phyloP scores from a whole-genome alignment of 1,140 invertebrate species.

The Atta cephalotes region DNA sequence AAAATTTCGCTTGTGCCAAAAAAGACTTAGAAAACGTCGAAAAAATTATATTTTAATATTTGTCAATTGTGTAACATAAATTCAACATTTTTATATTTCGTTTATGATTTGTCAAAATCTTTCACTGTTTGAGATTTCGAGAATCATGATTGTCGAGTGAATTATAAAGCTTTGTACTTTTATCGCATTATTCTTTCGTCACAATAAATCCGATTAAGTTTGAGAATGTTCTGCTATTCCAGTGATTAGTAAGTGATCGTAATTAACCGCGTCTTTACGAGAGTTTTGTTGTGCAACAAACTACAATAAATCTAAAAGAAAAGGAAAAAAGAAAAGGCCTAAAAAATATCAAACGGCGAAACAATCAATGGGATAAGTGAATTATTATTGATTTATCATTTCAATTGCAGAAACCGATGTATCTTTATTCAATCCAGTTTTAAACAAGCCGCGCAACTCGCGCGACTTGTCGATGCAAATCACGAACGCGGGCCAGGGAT shows the following conservation, averaged over 20 bases:
- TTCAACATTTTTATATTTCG: not conserved
- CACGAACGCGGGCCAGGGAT: not conserved
- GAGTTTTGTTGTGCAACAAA: not conserved
- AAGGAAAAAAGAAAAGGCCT: not conserved
- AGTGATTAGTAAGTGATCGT: not conserved
- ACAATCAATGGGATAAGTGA: not conserved
- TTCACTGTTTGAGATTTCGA: not conserved
- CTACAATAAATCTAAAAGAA: not conserved
- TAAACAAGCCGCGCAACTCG: slow-evolving; percentile 34
- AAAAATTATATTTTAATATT: not conserved
- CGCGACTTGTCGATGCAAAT: slow-evolving; percentile 56
- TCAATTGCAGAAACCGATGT: slow-evolving; percentile 37
- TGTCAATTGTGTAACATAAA: not conserved
- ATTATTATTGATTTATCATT: slow-evolving; percentile 42
- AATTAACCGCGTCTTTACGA: not conserved
- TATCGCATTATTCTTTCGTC: not conserved
- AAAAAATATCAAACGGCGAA: not conserved
- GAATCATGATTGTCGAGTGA: not conserved
- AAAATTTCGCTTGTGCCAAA: no score
- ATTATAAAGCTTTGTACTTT: not conserved
- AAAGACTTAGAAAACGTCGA: no score
- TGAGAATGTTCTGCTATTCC: not conserved
- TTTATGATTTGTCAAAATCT: not conserved
- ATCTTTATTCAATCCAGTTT: slow-evolving; percentile 38
- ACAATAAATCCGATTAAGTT: not conserved